Base-by-base conservation (phyloP, 2,888 invertebrate genomes). In the Lepidochitona cinerea region DNA sequence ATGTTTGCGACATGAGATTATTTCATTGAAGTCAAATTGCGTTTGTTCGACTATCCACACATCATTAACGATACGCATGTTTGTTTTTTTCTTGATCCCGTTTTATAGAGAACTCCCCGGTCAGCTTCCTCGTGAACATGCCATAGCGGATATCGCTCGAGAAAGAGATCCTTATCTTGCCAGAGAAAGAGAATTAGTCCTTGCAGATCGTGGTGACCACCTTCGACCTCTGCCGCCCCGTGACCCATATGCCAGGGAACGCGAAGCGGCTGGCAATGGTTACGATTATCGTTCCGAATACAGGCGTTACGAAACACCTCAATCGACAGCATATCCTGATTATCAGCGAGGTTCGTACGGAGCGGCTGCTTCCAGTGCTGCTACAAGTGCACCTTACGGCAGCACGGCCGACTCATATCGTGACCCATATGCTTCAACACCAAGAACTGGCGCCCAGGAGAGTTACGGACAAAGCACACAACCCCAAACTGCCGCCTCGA, bases 121-220 rank as follows among this genome's bases (percentile, higher is more conserved):
- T 14, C 59, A 59, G 59, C 29, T 59, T 4, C 32, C 59, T 14
- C 23, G 59, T 29, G 59, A 59, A 29, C 59, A 59, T 59, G 59
- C 59, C 59, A 23, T 59, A 23, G 59, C 59, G 29, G 59, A 59
- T 29, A 23, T 59, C 23, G 59, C 59, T 29, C 59, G 59, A 59
- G 59, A 59, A 29, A 23, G 59, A 59, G 59, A 59, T 29, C 59
- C 59, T 12, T 59, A 59, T 32, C 59, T 59, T 29, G 59, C 59
- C 32, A 59, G 59, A 59, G 59, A 59, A 59, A 23, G 59, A 59
- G 59, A 59, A 12, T 59, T 29, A 14, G 59, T 32, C 29, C 7
- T 59, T 14, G 3, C 59, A 4, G 59, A 59, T 32, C 59, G 59
- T 59, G 59, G 59, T 14, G 59, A 59, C 32, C 26, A 23, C 26